A percentile compares a stretch with the other conserved stretches of the same genome.
Evolutionary conservation across 2,113 vertebrate species (phyloP).

Genomic region (Shinisaurus crocodilurus): DNA sequence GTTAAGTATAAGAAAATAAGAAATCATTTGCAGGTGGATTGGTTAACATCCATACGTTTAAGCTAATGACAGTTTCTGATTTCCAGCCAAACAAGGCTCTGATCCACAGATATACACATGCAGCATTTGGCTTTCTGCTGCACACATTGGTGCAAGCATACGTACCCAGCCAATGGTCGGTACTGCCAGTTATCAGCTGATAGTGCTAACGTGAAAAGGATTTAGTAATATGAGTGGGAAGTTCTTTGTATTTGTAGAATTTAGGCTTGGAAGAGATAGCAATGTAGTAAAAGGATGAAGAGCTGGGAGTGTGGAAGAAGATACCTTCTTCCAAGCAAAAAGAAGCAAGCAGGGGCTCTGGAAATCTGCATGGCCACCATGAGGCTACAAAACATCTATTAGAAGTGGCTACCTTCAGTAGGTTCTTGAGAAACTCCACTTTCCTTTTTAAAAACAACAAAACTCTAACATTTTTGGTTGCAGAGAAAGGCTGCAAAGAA

Average conservation of each 20-base stretch:
- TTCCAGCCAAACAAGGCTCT: conserved; percentile 14
- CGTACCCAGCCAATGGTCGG: background rate
- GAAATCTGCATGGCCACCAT: background rate
- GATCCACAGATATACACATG: background rate
- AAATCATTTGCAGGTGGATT: conserved; percentile 24
- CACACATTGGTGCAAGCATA: background rate
- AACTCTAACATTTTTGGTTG: background rate
- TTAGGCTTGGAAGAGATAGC: conserved; percentile 62
- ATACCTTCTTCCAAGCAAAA: conserved; percentile 47
- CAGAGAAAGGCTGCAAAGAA: background rate
- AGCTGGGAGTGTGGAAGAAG: conserved; percentile 55
- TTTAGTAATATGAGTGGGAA: conserved; percentile 47
- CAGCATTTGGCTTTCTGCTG: background rate
- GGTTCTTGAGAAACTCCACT: background rate
- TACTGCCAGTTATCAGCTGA: conserved; percentile 40
- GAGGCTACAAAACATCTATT: background rate
- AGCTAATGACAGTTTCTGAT: conserved; percentile 39
- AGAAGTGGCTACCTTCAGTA: background rate
- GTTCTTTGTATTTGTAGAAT: conserved; percentile 62
- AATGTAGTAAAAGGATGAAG: conserved; percentile 67
- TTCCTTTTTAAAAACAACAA: background rate
- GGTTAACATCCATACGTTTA: conserved; percentile 22
- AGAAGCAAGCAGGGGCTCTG: background rate
- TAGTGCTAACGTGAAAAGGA: conserved; percentile 50
- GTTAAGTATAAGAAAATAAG: conserved; percentile 7